Percentiles rank a stretch among this genome's conserved stretches.
These are phyloP conservation scores for Sphyrna mokarran DNA, from an alignment of 2,113 vertebrate species.

Conservation along the genomic window DNA sequence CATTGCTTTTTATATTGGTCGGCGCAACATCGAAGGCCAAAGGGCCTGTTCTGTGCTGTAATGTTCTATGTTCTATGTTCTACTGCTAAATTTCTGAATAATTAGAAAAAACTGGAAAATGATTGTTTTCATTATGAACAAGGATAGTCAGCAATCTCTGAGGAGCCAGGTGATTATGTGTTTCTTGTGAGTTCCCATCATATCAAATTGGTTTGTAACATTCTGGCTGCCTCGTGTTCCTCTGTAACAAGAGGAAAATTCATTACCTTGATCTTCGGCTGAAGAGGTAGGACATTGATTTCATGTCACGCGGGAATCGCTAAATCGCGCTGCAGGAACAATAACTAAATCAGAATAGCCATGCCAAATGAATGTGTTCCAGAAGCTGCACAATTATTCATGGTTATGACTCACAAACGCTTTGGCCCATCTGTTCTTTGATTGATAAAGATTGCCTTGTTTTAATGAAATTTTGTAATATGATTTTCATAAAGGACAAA, in stretches of 20 bases:
- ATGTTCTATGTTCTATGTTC: too few species aligned
- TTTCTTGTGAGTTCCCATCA: not conserved
- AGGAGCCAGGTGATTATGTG: not conserved
- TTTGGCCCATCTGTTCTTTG: conserved; percentile 35
- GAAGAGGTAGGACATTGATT: not conserved
- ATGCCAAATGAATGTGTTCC: conserved; percentile 26
- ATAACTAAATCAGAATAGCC: not conserved
- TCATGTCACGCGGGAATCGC: not conserved
- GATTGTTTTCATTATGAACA: not conserved
- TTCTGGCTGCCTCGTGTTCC: not conserved
- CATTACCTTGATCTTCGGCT: not conserved
- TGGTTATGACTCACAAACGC: not conserved
- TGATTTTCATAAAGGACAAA: conserved; percentile 21
- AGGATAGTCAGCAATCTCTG: not conserved
- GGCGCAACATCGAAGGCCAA: too few species aligned
- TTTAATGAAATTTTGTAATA: conserved; percentile 17
- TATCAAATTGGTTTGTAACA: not conserved
- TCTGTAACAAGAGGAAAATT: not conserved
- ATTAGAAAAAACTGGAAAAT: not conserved
- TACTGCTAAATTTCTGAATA: not conserved
- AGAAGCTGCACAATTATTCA: conserved; percentile 19
- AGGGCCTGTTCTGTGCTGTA: too few species aligned
- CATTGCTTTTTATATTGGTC: too few species aligned
- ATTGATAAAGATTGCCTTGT: conserved; percentile 31
- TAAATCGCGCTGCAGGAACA: not conserved